Base-by-base conservation (phyloP, 2,888 invertebrate genomes). In the Scaptomyza caliginosa region DNA sequence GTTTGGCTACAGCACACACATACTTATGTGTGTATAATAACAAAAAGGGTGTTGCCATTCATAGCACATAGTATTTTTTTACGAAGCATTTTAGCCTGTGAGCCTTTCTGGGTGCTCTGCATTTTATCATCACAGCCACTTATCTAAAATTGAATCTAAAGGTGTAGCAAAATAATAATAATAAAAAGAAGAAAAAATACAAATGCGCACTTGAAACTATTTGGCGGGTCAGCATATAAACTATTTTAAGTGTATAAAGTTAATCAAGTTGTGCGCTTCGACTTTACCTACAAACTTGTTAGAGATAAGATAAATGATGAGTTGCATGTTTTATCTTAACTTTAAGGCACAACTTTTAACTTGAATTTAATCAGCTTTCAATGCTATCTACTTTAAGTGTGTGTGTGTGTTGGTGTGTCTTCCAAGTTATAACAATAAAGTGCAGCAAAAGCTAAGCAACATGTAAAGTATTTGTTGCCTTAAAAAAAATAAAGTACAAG, bases 121-220 rank as follows among this genome's bases (percentile, higher is more conserved):
- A 74, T 67, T 82, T 71, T 87, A 67, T 85, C 75, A 85, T 34
- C 34, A 66, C 86, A 86, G 65, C 50, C 49, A 40, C 58, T 48
- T 86, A 83, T 88, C 82, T 83, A 65, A 83, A 83, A 83, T 83
- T 88, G 71, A 86, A 83, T 83, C 88, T 80, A 43, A 8, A 73
- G 84, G 57, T 79, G 77, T 48, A 50, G 65, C 19, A 48, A 34
- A 24, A n/a, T n/a, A n/a, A n/a, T n/a, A n/a, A n/a, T n/a, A n/a
- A n/a, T n/a, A n/a, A n/a, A n/a, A n/a, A n/a, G n/a, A 63, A 60
- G 3, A 13, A 32, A 13, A 63, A 63, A 64, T 63, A 64, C 46
- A 59, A 66, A 74, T 49, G 57, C 56, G 72, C 72, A 51, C 72
- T 72, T 73, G 72, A 72, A 72, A 72, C 32, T 36, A 52, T 72